These are phyloP conservation scores for Synanthedon myopaeformis DNA, from an alignment of 2,888 invertebrate species.

Conservation along the genomic window DNA sequence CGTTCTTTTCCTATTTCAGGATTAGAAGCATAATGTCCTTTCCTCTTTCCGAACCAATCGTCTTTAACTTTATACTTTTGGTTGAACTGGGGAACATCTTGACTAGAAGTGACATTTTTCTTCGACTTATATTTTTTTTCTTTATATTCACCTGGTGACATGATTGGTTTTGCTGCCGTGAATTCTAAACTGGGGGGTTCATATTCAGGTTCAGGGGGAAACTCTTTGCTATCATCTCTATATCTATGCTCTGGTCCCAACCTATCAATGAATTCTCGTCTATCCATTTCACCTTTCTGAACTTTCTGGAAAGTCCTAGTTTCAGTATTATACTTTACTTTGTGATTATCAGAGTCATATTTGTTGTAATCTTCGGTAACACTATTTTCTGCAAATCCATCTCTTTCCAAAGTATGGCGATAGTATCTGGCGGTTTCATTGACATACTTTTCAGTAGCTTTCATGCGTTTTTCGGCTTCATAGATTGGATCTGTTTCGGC, in stretches of 20 bases:
- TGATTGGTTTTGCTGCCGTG: constrained; percentile 64
- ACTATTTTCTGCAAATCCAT: constrained; percentile 66
- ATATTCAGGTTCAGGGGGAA: constrained; percentile 66
- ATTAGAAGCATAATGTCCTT: constrained; percentile 72
- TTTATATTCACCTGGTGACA: constrained; percentile 72
- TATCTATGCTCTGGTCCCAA: constrained; percentile 34
- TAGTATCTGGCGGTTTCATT: constrained; percentile 71
- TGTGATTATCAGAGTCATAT: constrained; percentile 57
- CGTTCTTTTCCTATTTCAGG: constrained; percentile 71
- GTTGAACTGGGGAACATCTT: constrained; percentile 50
- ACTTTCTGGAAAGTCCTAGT: constrained; percentile 44
- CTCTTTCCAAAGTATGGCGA: constrained; percentile 67
- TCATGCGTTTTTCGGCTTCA: constrained; percentile 56
- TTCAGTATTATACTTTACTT: constrained; percentile 55
- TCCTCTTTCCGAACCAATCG: constrained; percentile 52
- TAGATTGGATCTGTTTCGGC: constrained; percentile 61
- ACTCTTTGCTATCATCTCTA: constrained; percentile 38
- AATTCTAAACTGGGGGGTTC: constrained; percentile 78
- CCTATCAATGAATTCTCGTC: constrained; percentile 47
- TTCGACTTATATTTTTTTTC: constrained; percentile 62
- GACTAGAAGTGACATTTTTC: constrained; percentile 60
- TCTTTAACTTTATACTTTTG: constrained; percentile 60
- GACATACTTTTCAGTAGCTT: constrained; percentile 67
- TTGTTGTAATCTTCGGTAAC: constrained; percentile 62
- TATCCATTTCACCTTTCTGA: constrained; percentile 44